Evolutionary conservation across 2,888 invertebrate genomes (phyloP).

Genomic region (Linyphia triangularis): DNA sequence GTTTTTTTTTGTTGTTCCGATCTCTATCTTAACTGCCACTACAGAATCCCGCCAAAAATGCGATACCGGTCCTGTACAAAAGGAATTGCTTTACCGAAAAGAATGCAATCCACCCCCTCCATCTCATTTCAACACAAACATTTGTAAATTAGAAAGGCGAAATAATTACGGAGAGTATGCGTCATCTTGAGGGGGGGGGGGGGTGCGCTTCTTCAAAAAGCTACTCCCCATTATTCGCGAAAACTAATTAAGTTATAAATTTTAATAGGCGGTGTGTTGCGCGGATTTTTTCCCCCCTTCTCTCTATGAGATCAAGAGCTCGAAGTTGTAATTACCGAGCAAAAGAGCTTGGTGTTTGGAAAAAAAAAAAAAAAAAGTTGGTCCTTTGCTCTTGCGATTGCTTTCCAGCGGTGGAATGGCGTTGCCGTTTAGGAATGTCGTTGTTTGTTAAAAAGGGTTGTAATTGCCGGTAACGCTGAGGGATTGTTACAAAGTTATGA

Average conservation of each 20-base stretch:
- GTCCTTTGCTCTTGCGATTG: not conserved
- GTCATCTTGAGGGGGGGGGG: not conserved
- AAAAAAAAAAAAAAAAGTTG: too few species aligned
- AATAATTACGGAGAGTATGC: constrained; percentile 69
- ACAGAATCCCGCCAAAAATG: too few species aligned
- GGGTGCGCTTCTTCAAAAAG: constrained; percentile 16
- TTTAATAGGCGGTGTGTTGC: constrained; percentile 62
- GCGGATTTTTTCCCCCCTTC: not conserved
- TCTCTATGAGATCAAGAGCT: constrained; percentile 29
- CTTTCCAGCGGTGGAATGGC: not conserved
- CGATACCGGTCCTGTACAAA: too few species aligned
- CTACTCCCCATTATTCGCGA: constrained; percentile 57
- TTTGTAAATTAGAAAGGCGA: constrained; percentile 58
- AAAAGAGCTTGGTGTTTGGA: constrained; percentile 5
- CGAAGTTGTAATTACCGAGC: constrained; percentile 49
- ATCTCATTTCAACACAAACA: constrained; percentile 60
- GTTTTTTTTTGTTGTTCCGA: too few species aligned
- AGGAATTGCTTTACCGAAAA: too few species aligned
- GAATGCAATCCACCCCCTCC: constrained; percentile 53
- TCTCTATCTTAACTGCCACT: too few species aligned
- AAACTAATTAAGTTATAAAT: constrained; percentile 75
- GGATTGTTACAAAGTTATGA: not conserved
- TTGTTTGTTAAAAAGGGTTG: constrained; percentile 36
- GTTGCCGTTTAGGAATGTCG: constrained; percentile 4
- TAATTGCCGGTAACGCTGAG: constrained; percentile 47